These are phyloP conservation scores for Gobionotothen gibberifrons DNA, from an alignment of 2,797 vertebrate genomes.

Conservation along the genomic window DNA sequence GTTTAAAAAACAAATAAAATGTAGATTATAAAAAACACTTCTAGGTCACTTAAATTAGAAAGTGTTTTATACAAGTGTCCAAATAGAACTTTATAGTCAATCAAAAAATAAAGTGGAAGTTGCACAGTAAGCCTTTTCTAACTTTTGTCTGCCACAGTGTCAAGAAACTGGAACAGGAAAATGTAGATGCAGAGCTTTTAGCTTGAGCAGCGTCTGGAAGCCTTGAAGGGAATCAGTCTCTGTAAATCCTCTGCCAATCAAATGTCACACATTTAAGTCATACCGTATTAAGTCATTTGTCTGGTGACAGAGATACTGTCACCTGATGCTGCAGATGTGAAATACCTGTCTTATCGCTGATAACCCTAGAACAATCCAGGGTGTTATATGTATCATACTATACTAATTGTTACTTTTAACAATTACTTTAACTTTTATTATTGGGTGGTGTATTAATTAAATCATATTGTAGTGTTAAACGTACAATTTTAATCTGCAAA, in stretches of 20 bases:
- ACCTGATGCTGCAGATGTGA: neutral
- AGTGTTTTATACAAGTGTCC: slow-evolving; percentile 30
- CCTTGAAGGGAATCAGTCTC: slow-evolving; percentile 33
- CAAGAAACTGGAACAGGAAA: slow-evolving; percentile 36
- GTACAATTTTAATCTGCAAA: neutral
- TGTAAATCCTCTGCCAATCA: slow-evolving; percentile 46
- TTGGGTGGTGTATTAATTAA: neutral
- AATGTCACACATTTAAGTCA: slow-evolving; percentile 43
- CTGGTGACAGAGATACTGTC: slow-evolving; percentile 15
- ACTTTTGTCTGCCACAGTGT: slow-evolving; percentile 19
- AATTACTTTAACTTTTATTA: slow-evolving; percentile 2
- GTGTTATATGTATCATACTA: neutral
- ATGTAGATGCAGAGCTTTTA: slow-evolving; percentile 34
- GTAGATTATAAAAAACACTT: neutral
- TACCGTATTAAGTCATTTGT: slow-evolving; percentile 43
- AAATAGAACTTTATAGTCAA: slow-evolving; percentile 31
- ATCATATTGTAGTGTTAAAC: slow-evolving; percentile 1
- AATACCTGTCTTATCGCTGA: neutral
- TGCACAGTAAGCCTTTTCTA: slow-evolving; percentile 36
- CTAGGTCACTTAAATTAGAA: slow-evolving; percentile 34
- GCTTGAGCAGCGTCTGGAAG: slow-evolving; percentile 18
- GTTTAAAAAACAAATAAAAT: too few species aligned
- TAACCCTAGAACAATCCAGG: neutral
- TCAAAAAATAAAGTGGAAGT: slow-evolving; percentile 31
- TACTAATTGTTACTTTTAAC: neutral